A percentile compares a stretch with the other conserved stretches of the same genome.
phyloP scores from a whole-genome alignment of 2,797 vertebrate species.

The Prunella strophiata region DNA sequence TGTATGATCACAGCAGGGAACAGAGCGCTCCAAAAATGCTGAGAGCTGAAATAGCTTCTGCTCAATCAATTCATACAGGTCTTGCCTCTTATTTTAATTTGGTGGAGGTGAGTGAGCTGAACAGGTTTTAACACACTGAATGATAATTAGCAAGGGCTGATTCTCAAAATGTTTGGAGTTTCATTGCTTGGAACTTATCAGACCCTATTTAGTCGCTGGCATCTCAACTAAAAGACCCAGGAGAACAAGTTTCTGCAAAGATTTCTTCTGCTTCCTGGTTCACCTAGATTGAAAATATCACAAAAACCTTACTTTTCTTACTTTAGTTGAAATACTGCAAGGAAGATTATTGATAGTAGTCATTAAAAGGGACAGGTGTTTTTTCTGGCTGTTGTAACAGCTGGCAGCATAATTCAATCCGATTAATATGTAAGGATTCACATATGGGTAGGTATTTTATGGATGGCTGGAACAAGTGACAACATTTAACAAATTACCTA shows the following conservation, averaged over 20 bases:
- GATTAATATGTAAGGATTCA: conserved; percentile 53
- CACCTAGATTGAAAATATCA: neutral
- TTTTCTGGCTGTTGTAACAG: conserved; percentile 54
- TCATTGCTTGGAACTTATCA: neutral
- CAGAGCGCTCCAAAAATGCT: neutral
- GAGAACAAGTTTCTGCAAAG: neutral
- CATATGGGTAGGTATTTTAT: conserved; percentile 52
- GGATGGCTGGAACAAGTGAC: conserved; percentile 42
- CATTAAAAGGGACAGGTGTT: conserved; percentile 63
- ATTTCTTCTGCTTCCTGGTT: neutral
- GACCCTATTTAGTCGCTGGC: rapidly evolving
- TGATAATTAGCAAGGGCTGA: neutral
- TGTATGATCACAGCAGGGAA: neutral
- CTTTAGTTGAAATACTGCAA: neutral
- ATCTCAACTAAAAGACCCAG: neutral
- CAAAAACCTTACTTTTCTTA: neutral
- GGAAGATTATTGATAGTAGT: conserved; percentile 57
- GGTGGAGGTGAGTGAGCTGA: neutral
- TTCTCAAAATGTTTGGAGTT: neutral
- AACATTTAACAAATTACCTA: conserved; percentile 51
- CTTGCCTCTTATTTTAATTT: conserved; percentile 37
- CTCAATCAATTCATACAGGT: neutral
- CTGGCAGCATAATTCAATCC: conserved; percentile 52
- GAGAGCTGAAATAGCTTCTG: neutral
- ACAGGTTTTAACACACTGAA: neutral